Evolutionary conservation across 2,888 invertebrate genomes (phyloP), one percentile per base, ranked within the genome.

Genomic region (Harpalus rubripes): DNA sequence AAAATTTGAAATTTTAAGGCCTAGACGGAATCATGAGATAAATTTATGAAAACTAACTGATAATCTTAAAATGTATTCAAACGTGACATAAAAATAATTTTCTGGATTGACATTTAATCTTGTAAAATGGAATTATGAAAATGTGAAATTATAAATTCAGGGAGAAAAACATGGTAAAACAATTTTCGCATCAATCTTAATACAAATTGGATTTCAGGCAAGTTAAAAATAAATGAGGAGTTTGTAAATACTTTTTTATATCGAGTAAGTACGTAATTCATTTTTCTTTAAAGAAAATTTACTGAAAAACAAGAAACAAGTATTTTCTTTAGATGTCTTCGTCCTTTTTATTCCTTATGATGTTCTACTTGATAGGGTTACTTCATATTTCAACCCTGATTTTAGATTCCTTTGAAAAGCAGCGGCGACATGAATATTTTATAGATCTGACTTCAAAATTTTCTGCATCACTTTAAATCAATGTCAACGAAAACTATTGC

Each of bases 41-140:
- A 32, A 32, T 32, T 32, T 32, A 32, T 32, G 32, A 32, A 32
- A 32, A 32, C 32, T n/a, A 39, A 68, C 1, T 39, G 15, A 68
- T 39, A 68, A 39, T 68, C 68, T 68, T 68, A n/a, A n/a, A n/a
- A 18, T 74, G 18, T 22, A 22, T 52, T 22, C 10, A 52, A 74
- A 56, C 74, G 74, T 74, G 74, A 74, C 52, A 74, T 74, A 56
- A 74, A 52, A 52, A 74, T 74, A 41, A 74, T 74, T 74, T 74
- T 22, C 8, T 22, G 74, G 74, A 74, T 74, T 18, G 74, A 74
- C 18, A 52, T 74, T 74, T 52, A 74, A 74, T 44, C 74, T 72
- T 44, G 18, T 41, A 41, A 52, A 72, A 52, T 18, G 74, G 22
- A 16, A 74, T 74, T 74, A 52, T 74, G 7, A 74, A 39, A 74